Evolutionary conservation across 2,888 invertebrate genomes (phyloP), one percentile per base, ranked within the genome.

Genomic region (Xestia rhomboidea): DNA sequence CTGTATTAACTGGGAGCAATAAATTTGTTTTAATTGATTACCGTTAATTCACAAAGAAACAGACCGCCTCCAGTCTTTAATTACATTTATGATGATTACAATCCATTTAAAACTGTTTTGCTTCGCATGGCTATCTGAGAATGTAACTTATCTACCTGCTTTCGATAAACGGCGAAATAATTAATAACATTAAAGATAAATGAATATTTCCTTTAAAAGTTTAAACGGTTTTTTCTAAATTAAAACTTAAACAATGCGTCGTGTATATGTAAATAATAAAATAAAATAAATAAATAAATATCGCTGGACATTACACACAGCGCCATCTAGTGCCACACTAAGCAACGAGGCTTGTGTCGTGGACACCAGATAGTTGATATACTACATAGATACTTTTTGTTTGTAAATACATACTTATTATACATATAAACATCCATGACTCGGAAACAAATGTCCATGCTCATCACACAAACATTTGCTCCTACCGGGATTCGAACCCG

Each of bases 1-100:
- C 90, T 87, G 87, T 91, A 92, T 91, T 91, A 92, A 91, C 90
- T 88, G 85, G 84, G 81, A 88, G 91, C 91, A 88, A 95, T 95
- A 95, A 94, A 94, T 95, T 94, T 90, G 84, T 93, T 94, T 94
- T 93, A 94, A 95, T 95, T 95, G 94, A 95, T 94, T 94, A 93
- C 92, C 91, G 92, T 94, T 94, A 94, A 94, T 95, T 93, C 90
- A 93, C 93, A 93, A 93, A 93, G 93, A 93, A 93, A 89, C 90
- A 86, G 88, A 91, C 94, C 93, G 94, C 93, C 94, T 92, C 89
- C 89, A 88, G 88, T 89, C 91, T 94, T 93, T 94, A 94, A 95
- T 95, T 94, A 92, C 93, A 90, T 95, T 94, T 95, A 93, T 92
- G 92, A 92, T 93, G 90, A 93, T 92, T 91, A 93, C 90, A 90